Evolutionary conservation across 1,140 invertebrate species (phyloP), one percentile per base, ranked within the genome.

Genomic region (Drosophila orosa): DNA sequence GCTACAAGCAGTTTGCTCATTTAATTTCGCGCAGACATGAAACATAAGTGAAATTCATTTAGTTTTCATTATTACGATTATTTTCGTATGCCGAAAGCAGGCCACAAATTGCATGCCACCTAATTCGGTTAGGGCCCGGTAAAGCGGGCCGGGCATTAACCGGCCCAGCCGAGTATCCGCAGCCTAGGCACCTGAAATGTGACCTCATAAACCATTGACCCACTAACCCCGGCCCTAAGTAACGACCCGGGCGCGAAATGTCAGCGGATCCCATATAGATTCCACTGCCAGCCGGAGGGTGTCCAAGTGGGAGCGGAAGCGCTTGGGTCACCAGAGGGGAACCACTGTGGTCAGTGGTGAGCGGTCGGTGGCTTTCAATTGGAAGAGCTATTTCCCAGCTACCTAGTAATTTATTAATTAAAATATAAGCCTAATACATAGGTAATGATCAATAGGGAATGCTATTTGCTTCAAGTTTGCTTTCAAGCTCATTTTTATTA

Each of bases 1-100:
- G 84, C 84, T 62, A 89, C 71, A 78, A 65, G 77, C 73, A 84
- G 80, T 83, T 69, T 78, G 61, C 73, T 84, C 84, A 90, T 87
- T 89, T 89, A 80, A 90, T 89, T 89, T 89, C 65, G 60, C 73
- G 42, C 73, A 78, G 71, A 73, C 84, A 89, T 87, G 84, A 80
- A 76, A 87, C 80, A 84, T 87, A 89, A 90, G 85, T 90, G 74
- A 89, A 78, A 80, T 89, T 80, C 74, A 89, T 87, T 89, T 89
- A 89, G 60, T 89, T 89, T 87, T 83, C 82, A 86, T 87, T 90
- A 80, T 87, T 76, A 52, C 57, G 66, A 65, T 66, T 62, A 74
- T 62, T 80, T 65, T 54, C 44, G 61, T 55, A 52, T 60, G 61
- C 73, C 59, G 80, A 62, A 69, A 77, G 57, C 78, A 79, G 76